Evolutionary conservation across 2,797 vertebrate species (phyloP), one percentile per base, ranked within the genome.

Genomic region (Dermochelys coriacea): DNA sequence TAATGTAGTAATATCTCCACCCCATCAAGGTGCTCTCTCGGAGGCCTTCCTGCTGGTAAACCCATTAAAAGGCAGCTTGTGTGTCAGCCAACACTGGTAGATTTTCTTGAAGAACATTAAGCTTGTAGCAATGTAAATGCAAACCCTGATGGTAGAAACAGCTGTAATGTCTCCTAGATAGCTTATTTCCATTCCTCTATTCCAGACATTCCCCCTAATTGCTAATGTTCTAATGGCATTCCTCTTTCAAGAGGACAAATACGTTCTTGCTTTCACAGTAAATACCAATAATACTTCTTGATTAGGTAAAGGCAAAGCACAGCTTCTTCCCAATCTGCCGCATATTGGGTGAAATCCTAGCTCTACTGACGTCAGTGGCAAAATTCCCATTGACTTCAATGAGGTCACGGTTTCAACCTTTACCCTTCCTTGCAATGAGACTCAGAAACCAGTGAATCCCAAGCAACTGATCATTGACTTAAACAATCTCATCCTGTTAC

Each of bases 261-360:
- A 6, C 3, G 2, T 78, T 90, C 84, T 59, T 68, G 25, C 61
- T 88, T 86, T 85, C 50, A 45, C 34, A 71, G 49, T 34, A 84
- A 88, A 68, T 37, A 71, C 5, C 37, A 25, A 71, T 3, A 12
- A 37, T 89, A 68, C 50, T 82, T 52, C n/a, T 92, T 31, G 79
- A 29, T 18, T n/a, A 3, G 86, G 8, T 59, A 90, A 55, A 71
- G 3, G 27, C 16, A 49, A 93, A 49, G 74, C 15, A 83, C 31
- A 93, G 27, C 31, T 83, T 77, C 83, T 95, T 75, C 49, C 82
- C 88, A 3, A 68, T 94, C 50, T 91, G 51, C 47, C 86, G 7
- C 52, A 45, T 12, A 68, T 87, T 1, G 80, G 29, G 93, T 27
- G 54, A 34, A 23, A 84, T 52, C 10, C 37, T 82, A 82, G 41